Percentiles rank a stretch among this genome's conserved stretches.
phyloP scores from a whole-genome alignment of 2,797 vertebrate species.

The Liasis olivaceus region DNA sequence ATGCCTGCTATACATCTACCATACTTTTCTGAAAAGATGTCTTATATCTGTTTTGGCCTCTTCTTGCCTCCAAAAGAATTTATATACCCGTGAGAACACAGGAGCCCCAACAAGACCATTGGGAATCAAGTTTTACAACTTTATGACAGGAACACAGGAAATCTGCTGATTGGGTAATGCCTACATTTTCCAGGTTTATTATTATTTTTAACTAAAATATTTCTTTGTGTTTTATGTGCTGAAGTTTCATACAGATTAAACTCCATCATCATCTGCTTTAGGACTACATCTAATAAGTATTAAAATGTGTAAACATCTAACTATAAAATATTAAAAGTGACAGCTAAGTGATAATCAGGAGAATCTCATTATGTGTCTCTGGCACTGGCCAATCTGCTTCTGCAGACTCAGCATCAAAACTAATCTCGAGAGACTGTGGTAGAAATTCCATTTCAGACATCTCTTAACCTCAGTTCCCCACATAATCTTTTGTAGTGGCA shows the following conservation, averaged over 20 bases:
- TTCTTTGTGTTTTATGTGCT: background rate
- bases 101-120: background rate
- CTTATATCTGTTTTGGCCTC: background rate
- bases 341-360: background rate
- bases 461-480: background rate
- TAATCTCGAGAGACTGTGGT: background rate
- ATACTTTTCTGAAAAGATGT: background rate
- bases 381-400: background rate
- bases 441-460: background rate
- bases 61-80: background rate
- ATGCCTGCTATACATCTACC: background rate
- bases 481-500: background rate
- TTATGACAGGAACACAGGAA: background rate
- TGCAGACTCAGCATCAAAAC: background rate
- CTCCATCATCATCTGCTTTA: background rate
- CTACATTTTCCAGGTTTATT: background rate
- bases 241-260: background rate
- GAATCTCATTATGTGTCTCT: background rate
- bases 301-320: background rate
- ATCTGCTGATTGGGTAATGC: background rate
- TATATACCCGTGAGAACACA: background rate
- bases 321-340: background rate
- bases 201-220: background rate
- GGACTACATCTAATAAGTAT: background rate
- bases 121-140: background rate